Percentiles rank a stretch among this genome's conserved stretches.
phyloP scores from a whole-genome alignment of 2,797 vertebrate species.

The Erithacus rubecula region DNA sequence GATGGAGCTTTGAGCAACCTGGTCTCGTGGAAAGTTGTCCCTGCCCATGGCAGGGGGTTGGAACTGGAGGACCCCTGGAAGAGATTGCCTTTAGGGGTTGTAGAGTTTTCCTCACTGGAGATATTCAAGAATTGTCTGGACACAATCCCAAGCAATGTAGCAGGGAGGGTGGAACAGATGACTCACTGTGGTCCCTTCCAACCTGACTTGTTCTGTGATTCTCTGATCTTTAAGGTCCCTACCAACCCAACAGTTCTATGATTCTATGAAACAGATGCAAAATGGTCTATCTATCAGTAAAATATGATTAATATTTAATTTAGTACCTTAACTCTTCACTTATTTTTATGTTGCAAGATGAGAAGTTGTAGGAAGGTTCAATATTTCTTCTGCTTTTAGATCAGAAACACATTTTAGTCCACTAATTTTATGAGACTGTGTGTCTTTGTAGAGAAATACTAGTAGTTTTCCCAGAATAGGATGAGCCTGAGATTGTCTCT shows the following conservation, averaged over 20 bases:
- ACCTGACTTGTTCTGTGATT: background rate
- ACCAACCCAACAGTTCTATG: background rate
- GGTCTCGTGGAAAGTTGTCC: background rate
- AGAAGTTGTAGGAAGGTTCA: background rate
- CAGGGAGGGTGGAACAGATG: background rate
- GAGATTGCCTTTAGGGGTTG: background rate
- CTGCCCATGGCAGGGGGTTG: background rate
- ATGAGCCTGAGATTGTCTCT: background rate
- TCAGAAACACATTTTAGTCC: background rate
- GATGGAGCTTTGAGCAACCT: background rate
- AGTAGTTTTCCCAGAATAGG: background rate
- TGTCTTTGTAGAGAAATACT: background rate
- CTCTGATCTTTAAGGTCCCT: background rate
- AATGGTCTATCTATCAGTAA: background rate
- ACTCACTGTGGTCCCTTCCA: background rate
- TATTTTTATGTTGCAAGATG: background rate
- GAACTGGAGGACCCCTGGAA: background rate
- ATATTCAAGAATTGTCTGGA: background rate
- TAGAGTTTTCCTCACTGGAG: background rate
- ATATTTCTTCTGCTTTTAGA: background rate
- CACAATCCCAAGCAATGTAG: background rate
- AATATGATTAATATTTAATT: background rate
- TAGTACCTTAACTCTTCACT: background rate
- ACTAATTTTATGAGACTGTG: background rate
- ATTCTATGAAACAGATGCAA: background rate